Evolutionary conservation across 2,797 vertebrate genomes (phyloP).

Genomic region (Pangasius krempfi): DNA sequence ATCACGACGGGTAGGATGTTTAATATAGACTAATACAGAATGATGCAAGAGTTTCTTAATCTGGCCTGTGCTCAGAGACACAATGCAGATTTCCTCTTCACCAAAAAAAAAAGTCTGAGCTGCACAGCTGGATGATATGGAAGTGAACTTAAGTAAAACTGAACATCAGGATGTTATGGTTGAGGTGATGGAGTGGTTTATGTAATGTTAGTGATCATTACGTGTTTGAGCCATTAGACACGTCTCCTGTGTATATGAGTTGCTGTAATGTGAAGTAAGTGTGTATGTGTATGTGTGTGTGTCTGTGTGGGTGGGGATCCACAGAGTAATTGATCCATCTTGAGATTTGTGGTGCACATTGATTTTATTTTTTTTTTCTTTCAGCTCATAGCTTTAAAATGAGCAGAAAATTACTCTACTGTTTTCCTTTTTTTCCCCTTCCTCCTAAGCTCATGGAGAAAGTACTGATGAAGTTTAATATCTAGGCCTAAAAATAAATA

Average conservation of each 20-base stretch:
- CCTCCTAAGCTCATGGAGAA: neutral
- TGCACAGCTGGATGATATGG: neutral
- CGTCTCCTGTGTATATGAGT: conserved; percentile 7
- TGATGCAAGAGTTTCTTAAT: conserved; percentile 28
- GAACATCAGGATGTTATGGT: conserved; percentile 2
- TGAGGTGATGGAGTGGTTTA: conserved; percentile 3
- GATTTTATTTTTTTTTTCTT: conserved; percentile 28
- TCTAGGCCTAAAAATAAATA: conserved; percentile 12
- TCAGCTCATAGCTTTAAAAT: conserved; percentile 15
- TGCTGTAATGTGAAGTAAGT: conserved; percentile 9
- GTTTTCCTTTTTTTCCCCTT: neutral
- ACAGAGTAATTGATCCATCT: conserved; percentile 48
- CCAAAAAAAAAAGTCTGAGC: neutral
- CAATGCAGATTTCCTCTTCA: neutral
- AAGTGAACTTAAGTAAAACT: conserved; percentile 5
- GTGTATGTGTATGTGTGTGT: conserved; percentile 4
- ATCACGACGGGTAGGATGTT: neutral
- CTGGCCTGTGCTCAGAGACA: neutral
- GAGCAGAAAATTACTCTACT: conserved; percentile 28
- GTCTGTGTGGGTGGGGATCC: neutral
- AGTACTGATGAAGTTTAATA: conserved; percentile 31
- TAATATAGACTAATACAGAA: conserved; percentile 18
- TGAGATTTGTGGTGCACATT: conserved; percentile 46
- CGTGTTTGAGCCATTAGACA: conserved; percentile 12
- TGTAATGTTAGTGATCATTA: neutral